phyloP scores from a whole-genome alignment of 2,113 vertebrate genomes.

The Hemiprocne comata region DNA sequence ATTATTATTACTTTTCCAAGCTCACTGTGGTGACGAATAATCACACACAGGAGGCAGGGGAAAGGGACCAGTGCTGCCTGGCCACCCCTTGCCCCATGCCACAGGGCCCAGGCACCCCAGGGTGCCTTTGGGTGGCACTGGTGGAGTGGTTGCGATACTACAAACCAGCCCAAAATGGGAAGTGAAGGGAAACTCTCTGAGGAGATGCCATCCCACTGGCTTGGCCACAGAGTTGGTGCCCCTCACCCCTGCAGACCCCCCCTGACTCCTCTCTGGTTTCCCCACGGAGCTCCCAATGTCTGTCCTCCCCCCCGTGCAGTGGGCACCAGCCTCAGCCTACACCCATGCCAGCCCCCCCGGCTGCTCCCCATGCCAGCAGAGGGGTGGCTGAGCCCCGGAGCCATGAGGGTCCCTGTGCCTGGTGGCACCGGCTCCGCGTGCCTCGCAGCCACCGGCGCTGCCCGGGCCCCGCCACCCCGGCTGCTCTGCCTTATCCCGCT shows the following conservation, averaged over 20 bases:
- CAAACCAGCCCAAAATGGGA: accelerated
- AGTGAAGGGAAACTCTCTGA: not conserved
- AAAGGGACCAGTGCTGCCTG: not conserved
- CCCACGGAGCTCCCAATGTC: not conserved
- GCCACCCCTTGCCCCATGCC: accelerated
- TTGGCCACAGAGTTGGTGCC: not conserved
- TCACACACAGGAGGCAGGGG: not conserved
- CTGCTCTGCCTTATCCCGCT: not conserved
- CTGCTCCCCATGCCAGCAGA: accelerated
- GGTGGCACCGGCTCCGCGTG: not conserved
- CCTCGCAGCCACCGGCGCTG: accelerated
- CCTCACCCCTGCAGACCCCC: not conserved
- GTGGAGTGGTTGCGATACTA: accelerated
- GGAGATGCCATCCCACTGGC: not conserved
- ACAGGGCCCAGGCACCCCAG: accelerated
- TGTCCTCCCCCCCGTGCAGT: accelerated
- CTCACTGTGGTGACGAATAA: accelerated
- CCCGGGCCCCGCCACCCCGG: not conserved
- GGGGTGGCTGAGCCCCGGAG: accelerated
- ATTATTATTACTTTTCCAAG: not conserved
- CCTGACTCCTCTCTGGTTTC: not conserved
- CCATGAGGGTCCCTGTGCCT: not conserved
- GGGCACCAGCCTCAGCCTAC: accelerated
- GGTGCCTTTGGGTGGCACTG: not conserved
- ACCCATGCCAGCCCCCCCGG: not conserved